phyloP scores from a whole-genome alignment of 2,888 invertebrate species.

The Hybos culiciformis region DNA sequence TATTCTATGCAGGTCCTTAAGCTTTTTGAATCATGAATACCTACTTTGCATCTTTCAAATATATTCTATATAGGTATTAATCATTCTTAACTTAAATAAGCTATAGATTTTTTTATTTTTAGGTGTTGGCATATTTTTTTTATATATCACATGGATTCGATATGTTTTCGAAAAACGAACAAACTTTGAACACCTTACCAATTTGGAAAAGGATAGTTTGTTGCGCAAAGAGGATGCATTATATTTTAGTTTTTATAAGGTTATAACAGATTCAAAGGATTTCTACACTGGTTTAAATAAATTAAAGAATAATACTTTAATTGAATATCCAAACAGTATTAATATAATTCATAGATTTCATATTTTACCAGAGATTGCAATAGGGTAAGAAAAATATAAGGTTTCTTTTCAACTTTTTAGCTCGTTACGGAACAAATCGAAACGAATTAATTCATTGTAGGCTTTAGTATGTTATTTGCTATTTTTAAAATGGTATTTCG shows the following conservation, averaged over 20 bases:
- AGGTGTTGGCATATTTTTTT: constrained; percentile 45
- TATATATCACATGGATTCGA: constrained; percentile 52
- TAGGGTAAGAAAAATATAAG: constrained; percentile 22
- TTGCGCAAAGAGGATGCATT: constrained; percentile 80
- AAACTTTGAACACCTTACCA: constrained; percentile 73
- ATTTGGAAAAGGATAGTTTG: constrained; percentile 64
- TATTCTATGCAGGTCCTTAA: too few species aligned
- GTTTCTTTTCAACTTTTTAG: too few species aligned
- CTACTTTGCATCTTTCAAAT: too few species aligned
- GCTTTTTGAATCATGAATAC: too few species aligned
- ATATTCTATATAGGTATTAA: too few species aligned
- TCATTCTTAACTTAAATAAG: not conserved
- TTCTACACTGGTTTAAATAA: constrained; percentile 47
- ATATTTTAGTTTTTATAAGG: constrained; percentile 81
- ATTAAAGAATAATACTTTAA: constrained; percentile 56
- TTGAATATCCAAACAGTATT: constrained; percentile 68
- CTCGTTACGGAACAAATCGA: too few species aligned
- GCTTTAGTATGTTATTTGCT: too few species aligned
- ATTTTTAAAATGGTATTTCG: not conserved
- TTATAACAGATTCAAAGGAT: constrained; percentile 51
- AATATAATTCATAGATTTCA: constrained; percentile 73
- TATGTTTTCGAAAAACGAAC: constrained; percentile 67
- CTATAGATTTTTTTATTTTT: constrained; percentile 18
- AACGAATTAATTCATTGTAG: too few species aligned
- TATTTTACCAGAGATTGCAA: constrained; percentile 65